Conservation (phyloP, 2,797 vertebrate genomes). For the Sylvia borin region DNA sequence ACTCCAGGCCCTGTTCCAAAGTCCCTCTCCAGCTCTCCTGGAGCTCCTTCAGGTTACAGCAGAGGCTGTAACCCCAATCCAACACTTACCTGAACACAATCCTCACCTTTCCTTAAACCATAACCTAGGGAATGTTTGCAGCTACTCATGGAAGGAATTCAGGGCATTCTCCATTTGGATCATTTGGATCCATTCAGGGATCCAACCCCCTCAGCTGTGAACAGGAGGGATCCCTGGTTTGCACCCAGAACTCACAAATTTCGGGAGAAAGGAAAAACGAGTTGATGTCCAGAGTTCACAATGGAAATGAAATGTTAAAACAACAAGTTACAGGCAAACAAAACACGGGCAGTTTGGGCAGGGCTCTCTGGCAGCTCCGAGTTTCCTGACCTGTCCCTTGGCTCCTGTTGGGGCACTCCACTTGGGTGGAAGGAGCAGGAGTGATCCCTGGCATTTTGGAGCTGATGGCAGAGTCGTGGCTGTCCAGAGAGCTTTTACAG, state of each 20-base stretch:
- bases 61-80: background rate
- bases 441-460: background rate
- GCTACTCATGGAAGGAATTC: background rate
- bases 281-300: background rate
- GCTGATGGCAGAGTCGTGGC: background rate
- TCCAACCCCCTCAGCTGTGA: background rate
- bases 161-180: background rate
- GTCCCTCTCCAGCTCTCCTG: background rate
- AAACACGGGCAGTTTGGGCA: conserved; percentile 4
- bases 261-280: background rate
- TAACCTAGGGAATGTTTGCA: background rate
- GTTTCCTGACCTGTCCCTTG: background rate
- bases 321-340: conserved; percentile 9
- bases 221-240: background rate
- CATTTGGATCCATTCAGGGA: background rate
- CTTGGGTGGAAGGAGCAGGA: background rate
- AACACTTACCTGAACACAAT: background rate
- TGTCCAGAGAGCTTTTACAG: background rate
- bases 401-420: background rate
- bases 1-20: background rate
- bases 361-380: background rate
- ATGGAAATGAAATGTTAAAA: conserved; percentile 30
- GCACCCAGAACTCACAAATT: background rate
- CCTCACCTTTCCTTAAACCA: background rate
- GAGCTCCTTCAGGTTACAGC: background rate